These are phyloP conservation scores for Rallus crepitans DNA, from an alignment of 2,797 vertebrate genomes.

Conservation along the genomic window DNA sequence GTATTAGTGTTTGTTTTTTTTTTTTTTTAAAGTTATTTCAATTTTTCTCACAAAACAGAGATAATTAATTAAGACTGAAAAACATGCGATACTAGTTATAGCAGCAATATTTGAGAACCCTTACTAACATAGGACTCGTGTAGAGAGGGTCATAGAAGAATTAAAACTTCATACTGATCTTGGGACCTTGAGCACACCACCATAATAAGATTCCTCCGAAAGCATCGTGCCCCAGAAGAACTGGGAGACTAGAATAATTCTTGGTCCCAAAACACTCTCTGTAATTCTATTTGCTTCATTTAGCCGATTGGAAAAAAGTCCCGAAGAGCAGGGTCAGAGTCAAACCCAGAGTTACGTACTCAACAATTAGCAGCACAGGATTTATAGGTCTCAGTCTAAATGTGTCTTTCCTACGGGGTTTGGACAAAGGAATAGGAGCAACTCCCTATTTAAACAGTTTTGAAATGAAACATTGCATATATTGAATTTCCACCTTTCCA, in stretches of 20 bases:
- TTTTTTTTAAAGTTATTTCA: background rate
- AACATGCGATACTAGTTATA: fast-evolving
- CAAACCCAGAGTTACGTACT: background rate
- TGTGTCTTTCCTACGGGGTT: background rate
- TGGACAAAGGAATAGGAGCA: background rate
- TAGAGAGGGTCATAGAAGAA: background rate
- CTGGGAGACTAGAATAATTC: background rate
- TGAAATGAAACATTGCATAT: background rate
- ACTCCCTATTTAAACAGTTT: background rate
- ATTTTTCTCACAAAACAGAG: background rate
- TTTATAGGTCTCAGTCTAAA: background rate
- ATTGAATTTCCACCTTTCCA: background rate
- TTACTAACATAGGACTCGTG: background rate
- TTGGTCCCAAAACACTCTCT: background rate
- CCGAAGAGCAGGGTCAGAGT: too few species aligned
- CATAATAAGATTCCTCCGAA: background rate
- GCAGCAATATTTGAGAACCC: background rate
- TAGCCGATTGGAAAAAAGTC: too few species aligned
- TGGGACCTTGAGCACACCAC: background rate
- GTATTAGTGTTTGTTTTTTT: background rate
- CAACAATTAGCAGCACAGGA: background rate
- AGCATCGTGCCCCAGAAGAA: background rate
- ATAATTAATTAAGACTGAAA: background rate
- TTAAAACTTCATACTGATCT: background rate
- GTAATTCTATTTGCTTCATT: background rate